Evolutionary conservation across 2,797 vertebrate species (phyloP).

Genomic region (Premnoplex brunnescens): DNA sequence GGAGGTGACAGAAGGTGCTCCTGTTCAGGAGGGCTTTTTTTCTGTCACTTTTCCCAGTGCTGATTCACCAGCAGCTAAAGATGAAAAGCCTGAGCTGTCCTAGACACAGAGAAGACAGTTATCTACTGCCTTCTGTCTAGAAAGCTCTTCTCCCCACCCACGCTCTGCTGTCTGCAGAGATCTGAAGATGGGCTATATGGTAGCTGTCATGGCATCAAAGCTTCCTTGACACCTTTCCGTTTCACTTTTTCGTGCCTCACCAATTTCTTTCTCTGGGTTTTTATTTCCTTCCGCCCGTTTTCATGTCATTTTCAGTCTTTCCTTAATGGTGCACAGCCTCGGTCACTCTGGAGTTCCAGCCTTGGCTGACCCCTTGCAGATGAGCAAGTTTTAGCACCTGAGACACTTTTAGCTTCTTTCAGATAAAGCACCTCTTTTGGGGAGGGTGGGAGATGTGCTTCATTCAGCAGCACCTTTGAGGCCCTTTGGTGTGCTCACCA

Average conservation of each 20-base stretch:
- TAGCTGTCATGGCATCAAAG: constrained; percentile 37
- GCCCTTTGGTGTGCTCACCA: background rate
- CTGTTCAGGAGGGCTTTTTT: background rate
- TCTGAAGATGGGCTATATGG: background rate
- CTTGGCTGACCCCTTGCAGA: background rate
- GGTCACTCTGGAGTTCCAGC: background rate
- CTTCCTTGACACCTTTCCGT: background rate
- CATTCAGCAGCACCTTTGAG: background rate
- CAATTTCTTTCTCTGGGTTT: background rate
- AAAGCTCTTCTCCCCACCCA: constrained; percentile 2
- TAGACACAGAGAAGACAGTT: background rate
- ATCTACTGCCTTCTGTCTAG: background rate
- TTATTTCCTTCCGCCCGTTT: background rate
- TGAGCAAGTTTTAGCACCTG: background rate
- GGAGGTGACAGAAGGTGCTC: background rate
- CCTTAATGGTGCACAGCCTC: background rate
- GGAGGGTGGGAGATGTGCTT: background rate
- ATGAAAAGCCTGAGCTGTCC: constrained; percentile 15
- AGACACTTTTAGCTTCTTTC: background rate
- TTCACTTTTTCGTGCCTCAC: constrained; percentile 21
- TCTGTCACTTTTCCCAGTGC: background rate
- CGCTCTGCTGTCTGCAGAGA: background rate
- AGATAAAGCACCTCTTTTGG: background rate
- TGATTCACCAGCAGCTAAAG: background rate
- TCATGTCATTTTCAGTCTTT: background rate